A percentile compares a stretch with the other conserved stretches of the same genome.
These are phyloP conservation scores for Alces alces DNA, from an alignment of 2,113 vertebrate species.

Conservation along the genomic window DNA sequence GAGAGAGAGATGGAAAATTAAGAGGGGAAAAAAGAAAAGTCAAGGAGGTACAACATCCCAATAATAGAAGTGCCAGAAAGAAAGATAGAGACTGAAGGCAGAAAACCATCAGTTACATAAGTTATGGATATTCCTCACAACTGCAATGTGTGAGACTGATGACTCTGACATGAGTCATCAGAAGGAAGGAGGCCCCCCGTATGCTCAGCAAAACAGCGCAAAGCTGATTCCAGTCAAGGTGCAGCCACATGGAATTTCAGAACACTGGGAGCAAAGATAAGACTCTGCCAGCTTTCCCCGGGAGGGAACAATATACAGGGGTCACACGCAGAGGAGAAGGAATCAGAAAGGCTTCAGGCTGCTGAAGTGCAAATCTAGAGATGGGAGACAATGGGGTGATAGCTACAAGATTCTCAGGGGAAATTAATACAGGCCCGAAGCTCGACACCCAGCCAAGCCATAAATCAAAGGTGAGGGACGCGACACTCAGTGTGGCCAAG, in stretches of 20 bases:
- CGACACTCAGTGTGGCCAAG: neutral
- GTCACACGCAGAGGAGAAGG: neutral
- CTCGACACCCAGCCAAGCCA: neutral
- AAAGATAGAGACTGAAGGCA: neutral
- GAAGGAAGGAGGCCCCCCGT: neutral
- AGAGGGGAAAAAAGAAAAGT: neutral
- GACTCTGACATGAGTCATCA: neutral
- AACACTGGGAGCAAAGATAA: neutral
- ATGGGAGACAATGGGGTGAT: neutral
- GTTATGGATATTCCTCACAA: neutral
- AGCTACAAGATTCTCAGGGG: neutral
- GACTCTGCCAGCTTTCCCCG: neutral
- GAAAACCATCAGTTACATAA: neutral
- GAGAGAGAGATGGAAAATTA: neutral
- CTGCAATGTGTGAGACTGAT: neutral
- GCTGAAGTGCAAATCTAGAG: neutral
- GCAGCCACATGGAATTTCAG: neutral
- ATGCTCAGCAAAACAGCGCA: neutral
- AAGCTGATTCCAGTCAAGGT: neutral
- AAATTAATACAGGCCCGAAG: neutral
- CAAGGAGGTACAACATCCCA: neutral
- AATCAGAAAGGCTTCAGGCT: neutral
- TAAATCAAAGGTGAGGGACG: neutral
- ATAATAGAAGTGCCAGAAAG: neutral
- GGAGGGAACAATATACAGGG: too few relatives aligned